A percentile compares a stretch with the other conserved stretches of the same genome.
Evolutionary conservation across 2,888 invertebrate species (phyloP).

Genomic region (Eristalis pertinax): DNA sequence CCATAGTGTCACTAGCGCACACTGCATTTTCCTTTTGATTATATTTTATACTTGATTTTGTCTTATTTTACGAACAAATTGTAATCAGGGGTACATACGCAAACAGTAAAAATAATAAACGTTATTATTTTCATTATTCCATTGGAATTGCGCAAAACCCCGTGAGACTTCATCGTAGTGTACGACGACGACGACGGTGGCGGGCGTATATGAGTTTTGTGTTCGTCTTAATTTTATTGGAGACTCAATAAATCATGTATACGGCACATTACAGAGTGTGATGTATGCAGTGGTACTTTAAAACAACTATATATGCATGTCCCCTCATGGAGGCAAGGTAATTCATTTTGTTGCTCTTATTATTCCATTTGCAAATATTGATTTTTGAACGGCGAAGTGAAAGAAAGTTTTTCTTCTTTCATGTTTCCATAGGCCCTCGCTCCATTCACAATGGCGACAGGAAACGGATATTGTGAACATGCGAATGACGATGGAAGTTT

Average conservation of each 20-base stretch:
- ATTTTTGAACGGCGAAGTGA: neutral
- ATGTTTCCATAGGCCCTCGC: neutral
- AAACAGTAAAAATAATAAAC: conserved; percentile 40
- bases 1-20: neutral
- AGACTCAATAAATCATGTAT: conserved; percentile 14
- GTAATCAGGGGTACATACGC: conserved; percentile 32
- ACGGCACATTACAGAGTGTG: neutral
- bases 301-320: neutral
- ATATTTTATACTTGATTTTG: conserved; percentile 29
- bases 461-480: conserved; percentile 1
- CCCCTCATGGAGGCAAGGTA: neutral
- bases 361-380: conserved; percentile 5
- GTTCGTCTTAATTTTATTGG: conserved; percentile 25
- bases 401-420: neutral
- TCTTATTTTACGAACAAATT: conserved; percentile 51
- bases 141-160: conserved; percentile 17
- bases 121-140: conserved; percentile 22
- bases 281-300: conserved; percentile 6
- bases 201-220: neutral
- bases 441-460: neutral
- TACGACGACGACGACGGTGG: neutral
- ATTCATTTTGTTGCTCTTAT: neutral
- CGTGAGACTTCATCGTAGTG: neutral
- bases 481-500: neutral
- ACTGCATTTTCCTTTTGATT: conserved; percentile 51